phyloP scores from a whole-genome alignment of 2,797 vertebrate genomes.

The Sebastes nivosus region DNA sequence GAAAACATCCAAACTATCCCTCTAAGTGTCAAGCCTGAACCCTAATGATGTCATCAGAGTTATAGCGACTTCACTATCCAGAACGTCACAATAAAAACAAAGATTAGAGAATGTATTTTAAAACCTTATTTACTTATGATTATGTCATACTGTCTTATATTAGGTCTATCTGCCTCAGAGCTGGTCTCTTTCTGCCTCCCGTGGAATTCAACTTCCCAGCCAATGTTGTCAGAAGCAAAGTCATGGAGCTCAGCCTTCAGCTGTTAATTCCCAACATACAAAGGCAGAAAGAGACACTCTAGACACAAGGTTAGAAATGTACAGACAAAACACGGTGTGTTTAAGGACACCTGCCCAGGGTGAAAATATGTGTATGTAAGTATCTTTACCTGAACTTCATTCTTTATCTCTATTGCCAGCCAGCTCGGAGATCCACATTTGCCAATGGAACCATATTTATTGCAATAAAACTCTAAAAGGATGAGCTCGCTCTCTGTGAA shows the following conservation, averaged over 20 bases:
- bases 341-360: neutral
- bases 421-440: neutral
- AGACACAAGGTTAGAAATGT: neutral
- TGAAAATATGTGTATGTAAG: neutral
- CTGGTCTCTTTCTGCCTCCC: neutral
- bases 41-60: neutral
- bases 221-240: neutral
- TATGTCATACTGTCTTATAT: neutral
- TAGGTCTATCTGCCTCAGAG: neutral
- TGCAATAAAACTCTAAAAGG: neutral
- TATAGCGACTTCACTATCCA: neutral
- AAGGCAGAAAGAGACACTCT: neutral
- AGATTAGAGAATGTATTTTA: too few species aligned
- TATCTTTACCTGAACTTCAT: neutral
- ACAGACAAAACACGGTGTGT: neutral
- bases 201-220: neutral
- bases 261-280: neutral
- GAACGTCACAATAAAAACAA: neutral
- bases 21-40: neutral
- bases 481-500: neutral
- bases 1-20: too few species aligned
- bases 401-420: neutral
- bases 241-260: neutral
- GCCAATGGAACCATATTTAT: neutral
- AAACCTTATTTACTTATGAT: too few species aligned